These are phyloP conservation scores for Wiebesia pumilae DNA, from an alignment of 1,140 invertebrate genomes.

Conservation along the genomic window DNA sequence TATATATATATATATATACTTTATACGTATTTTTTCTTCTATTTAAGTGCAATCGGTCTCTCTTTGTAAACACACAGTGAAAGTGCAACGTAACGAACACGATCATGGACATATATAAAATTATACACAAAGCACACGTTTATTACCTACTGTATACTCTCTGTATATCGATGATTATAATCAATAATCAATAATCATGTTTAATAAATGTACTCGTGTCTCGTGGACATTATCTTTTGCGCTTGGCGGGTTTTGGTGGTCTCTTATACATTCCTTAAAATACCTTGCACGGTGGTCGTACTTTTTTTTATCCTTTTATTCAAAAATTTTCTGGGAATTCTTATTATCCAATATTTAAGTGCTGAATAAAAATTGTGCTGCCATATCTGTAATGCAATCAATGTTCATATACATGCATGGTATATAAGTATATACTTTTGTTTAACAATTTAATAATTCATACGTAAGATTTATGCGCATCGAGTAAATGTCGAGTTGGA, in stretches of 20 bases:
- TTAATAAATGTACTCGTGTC: constrained; percentile 75
- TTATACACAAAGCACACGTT: constrained; percentile 26
- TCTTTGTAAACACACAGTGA: constrained; percentile 41
- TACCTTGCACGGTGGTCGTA: constrained; percentile 72
- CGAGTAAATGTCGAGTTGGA: too few species aligned
- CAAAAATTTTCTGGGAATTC: background rate
- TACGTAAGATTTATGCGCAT: too few species aligned
- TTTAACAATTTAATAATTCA: too few species aligned
- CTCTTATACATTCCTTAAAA: constrained; percentile 67
- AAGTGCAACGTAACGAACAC: constrained; percentile 50
- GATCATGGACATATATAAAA: constrained; percentile 56
- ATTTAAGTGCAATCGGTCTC: constrained; percentile 25
- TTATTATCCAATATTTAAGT: constrained; percentile 38
- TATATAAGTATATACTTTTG: too few species aligned
- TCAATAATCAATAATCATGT: constrained; percentile 73
- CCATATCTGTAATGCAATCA: background rate
- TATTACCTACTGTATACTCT: constrained; percentile 55
- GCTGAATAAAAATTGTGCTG: constrained; percentile 35
- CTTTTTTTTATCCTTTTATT: constrained; percentile 66
- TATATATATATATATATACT: constrained; percentile 7
- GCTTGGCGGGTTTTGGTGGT: constrained; percentile 74
- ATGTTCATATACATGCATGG: too few species aligned
- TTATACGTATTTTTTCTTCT: constrained; percentile 43
- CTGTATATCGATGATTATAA: constrained; percentile 69
- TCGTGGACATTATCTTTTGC: constrained; percentile 73